Evolutionary conservation across 1,140 invertebrate genomes (phyloP), one percentile per base, ranked within the genome.

Genomic region (Schmidtea mediterranea): DNA sequence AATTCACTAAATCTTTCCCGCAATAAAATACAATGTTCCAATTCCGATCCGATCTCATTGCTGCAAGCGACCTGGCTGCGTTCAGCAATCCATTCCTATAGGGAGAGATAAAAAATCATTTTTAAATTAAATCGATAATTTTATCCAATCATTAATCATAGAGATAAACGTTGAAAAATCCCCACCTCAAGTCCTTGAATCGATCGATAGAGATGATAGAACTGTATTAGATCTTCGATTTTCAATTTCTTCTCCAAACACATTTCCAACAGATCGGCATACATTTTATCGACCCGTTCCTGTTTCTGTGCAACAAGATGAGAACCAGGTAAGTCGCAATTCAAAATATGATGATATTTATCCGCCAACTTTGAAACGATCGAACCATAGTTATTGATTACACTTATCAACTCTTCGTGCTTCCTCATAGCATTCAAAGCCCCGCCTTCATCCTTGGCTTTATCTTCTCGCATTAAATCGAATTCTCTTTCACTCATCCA

Each of bases 401-500:
- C 26, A 32, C 10, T 32, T 32, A 32, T 32, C 10, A 32, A 32
- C 12, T 41, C 18, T 62, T 41, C 40, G 12, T 41, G 40, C 12
- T 41, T 41, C 21, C 21, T 41, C 40, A 41, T 41, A 5, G 40
- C 40, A 41, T 41, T 41, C 10, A 10, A 19, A 41, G 40, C 40
- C 10, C 18, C 40, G 10, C 12, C 21, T 39, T 32, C 51, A 43
- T 23, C 16, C 66, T 90, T 92, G 49, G 84, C 86, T 46, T 84
- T 72, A 62, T 94, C 86, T 60, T 94, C 87, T 0, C 86, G 82
- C 84, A 94, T 92, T 83, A 94, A 89, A 69, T 87, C 87, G 15
- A 89, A 60, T 61, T 90, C 84, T 62, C 90, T 86, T 63, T 94
- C 87, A 59, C 81, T 86, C 86, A 94, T 92, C 87, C 87, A 94